These are phyloP conservation scores for Pelagia noctiluca DNA, from an alignment of 30 jellyfish, hydroid and myxozoan species.

Conservation along the genomic window DNA sequence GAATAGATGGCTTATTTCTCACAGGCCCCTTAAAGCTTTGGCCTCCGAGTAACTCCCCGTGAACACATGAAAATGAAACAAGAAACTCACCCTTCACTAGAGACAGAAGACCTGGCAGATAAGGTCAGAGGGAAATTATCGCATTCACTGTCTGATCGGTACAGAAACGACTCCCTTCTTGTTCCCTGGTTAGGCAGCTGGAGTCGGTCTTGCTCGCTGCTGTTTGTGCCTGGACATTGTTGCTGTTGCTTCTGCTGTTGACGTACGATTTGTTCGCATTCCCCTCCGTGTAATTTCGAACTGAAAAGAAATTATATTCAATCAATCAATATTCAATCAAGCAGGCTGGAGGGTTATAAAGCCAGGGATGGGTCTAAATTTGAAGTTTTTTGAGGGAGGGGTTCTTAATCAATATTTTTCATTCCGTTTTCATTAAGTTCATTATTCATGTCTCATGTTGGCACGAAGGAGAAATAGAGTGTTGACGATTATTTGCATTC, in stretches of 20 bases:
- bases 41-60: too few relatives aligned
- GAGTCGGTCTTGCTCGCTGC: slow-evolving; percentile 80
- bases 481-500: too few relatives aligned
- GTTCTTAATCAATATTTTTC: too few relatives aligned
- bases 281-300: slow-evolving; percentile 46
- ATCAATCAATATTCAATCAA: too few relatives aligned
- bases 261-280: slow-evolving; percentile 26
- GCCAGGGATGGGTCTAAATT: too few relatives aligned
- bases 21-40: too few relatives aligned
- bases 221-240: slow-evolving; percentile 17
- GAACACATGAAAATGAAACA: background rate
- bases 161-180: slow-evolving; percentile 87
- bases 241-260: slow-evolving; percentile 42
- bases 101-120: slow-evolving; percentile 91
- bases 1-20: too few relatives aligned
- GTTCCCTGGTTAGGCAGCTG: slow-evolving; percentile 75
- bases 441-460: too few relatives aligned
- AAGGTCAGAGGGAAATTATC: slow-evolving; percentile 87
- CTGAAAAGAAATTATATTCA: slow-evolving; percentile 23
- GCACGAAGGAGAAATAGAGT: too few relatives aligned
- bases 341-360: too few relatives aligned
- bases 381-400: too few relatives aligned
- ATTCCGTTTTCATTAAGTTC: too few relatives aligned
- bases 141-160: slow-evolving; percentile 94
- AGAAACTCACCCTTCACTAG: slow-evolving; percentile 92